Conservation (phyloP, 37 sponge, comb jelly and placozoan genomes). For the Theonella swinhoei region DNA sequence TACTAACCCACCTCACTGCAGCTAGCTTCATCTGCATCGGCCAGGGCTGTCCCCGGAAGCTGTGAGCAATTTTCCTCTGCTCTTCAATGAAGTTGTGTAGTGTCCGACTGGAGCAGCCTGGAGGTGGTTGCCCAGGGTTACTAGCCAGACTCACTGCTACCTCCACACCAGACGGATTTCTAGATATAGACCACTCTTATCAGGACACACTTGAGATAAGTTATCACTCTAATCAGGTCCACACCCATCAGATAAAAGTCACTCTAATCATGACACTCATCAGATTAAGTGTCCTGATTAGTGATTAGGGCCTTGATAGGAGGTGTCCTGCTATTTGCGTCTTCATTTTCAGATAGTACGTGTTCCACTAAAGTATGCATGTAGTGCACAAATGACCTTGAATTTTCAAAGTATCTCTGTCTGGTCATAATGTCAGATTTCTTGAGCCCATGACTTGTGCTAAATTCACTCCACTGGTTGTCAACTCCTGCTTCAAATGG, state of each 20-base stretch:
- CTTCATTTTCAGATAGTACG: no score
- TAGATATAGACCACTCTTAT: no score
- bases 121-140: not conserved
- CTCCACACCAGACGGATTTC: not conserved
- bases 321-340: no score
- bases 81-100: slow-evolving; percentile 62
- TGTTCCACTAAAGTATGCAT: no score
- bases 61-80: slow-evolving; percentile 66
- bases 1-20: slow-evolving; percentile 57
- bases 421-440: slow-evolving; percentile 59
- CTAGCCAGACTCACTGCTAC: slow-evolving; percentile 18
- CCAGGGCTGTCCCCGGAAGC: slow-evolving; percentile 80
- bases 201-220: no score
- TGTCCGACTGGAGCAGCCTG: slow-evolving; percentile 20
- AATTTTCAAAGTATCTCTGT: slow-evolving; percentile 66
- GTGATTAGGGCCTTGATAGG: no score
- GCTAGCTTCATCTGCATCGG: slow-evolving; percentile 74
- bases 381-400: slow-evolving; percentile 38
- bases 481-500: not conserved
- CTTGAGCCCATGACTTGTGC: slow-evolving; percentile 32
- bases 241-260: no score
- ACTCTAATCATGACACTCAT: no score
- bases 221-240: no score
- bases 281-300: not conserved
- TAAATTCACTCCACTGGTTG: not conserved